Evolutionary conservation across 2,113 vertebrate species (phyloP).

Genomic region (Rostratula benghalensis): DNA sequence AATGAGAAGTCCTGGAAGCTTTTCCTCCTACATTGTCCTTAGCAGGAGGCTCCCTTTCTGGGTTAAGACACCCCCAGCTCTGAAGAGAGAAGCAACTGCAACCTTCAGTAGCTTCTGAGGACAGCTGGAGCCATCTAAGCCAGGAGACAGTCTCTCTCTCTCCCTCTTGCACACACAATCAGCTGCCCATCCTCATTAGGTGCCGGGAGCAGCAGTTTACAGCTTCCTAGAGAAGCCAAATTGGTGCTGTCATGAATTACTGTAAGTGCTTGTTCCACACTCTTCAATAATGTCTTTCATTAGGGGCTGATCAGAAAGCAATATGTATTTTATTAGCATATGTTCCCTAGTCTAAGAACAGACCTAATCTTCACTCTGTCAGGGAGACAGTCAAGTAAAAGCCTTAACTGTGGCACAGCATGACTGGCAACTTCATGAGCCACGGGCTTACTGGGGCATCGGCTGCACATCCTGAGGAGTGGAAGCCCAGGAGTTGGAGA

Average conservation of each 20-base stretch:
- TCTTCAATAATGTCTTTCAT: conserved; percentile 71
- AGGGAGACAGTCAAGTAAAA: conserved; percentile 39
- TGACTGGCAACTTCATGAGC: not conserved
- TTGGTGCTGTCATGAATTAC: conserved; percentile 71
- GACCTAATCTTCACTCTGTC: conserved; percentile 42
- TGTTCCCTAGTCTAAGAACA: conserved; percentile 9
- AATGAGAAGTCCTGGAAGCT: not conserved
- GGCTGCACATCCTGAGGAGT: not conserved
- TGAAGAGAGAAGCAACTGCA: not conserved
- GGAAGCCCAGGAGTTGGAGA: not conserved
- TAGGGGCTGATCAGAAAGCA: conserved; percentile 70
- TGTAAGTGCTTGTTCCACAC: conserved; percentile 68
- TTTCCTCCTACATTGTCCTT: not conserved
- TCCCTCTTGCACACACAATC: not conserved
- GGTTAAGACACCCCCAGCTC: not conserved
- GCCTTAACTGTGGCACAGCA: not conserved
- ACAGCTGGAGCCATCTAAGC: not conserved
- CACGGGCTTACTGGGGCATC: not conserved
- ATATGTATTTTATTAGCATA: conserved; percentile 71
- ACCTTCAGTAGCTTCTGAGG: not conserved
- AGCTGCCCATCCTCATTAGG: conserved; percentile 71
- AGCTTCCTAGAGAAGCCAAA: conserved; percentile 64
- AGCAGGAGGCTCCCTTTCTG: not conserved
- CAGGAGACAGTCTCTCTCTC: not conserved
- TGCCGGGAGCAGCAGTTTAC: conserved; percentile 51